Base-by-base conservation (phyloP, 1,140 invertebrate species). In the Lycorma delicatula region DNA sequence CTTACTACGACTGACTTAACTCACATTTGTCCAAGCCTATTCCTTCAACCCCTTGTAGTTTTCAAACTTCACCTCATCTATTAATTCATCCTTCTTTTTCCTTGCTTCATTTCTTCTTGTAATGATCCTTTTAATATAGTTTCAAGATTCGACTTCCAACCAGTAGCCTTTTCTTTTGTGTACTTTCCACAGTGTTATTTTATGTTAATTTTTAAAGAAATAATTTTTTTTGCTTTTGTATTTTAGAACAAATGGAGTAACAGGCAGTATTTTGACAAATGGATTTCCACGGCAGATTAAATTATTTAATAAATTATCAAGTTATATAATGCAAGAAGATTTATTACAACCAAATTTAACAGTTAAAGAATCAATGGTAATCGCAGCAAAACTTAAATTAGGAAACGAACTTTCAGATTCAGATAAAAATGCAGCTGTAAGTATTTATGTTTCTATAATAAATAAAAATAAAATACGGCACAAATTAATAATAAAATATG, bases 281-380 rank as follows among this genome's bases (percentile, higher is more conserved):
- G 87, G 86, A 5, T 80, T 83, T 62, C 73, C 81, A 3, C 76
- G 91, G 18, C 78, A 87, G 58, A 79, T 91, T 67, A 65, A 77
- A 4, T 66, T 71, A 3, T 82, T 81, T 68, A 77, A 81, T 56
- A 91, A 89, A 71, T 80, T 90, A 47, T 89, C 88, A 3, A 86
- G 86, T 66, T 95, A 94, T 73, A 94, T 95, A 64, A 91, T 92
- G 79, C 93, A 96, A 71, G 87, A 94, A 60, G 89, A 93, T 67
- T 71, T 91, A 44, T 73, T 92, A 22, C 81, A 91, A 62, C 82
- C 86, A 0, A 78, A 84, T 55, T 75, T 95, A 1, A 88, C 86
- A 0, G 89, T 93, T 1, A 78, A 80, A 36, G 92, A 96, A 74
- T 80, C 88, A 2, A 90, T 94, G 85, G 79, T 81, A 64, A 76